Evolutionary conservation across 2,113 vertebrate species (phyloP), one percentile per base, ranked within the genome.

Genomic region (Coryphaenoides rupestris): DNA sequence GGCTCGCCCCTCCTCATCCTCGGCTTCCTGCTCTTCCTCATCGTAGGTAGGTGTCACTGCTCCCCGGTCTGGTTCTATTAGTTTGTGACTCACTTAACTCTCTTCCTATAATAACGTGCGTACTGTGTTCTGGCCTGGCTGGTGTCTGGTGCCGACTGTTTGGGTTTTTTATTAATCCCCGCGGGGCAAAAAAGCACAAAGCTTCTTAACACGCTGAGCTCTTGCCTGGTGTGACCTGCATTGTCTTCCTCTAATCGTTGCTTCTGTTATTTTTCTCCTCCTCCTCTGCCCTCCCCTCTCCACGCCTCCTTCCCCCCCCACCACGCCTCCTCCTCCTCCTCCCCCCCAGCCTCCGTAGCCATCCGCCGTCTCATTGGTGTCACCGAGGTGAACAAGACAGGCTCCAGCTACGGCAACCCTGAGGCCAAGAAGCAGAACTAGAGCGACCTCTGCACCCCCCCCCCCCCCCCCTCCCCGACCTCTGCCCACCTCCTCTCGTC

Each of bases 341-440:
- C 63, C 73, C 80, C 78, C 62, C 14, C 90, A 99, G 97, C 95
- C 76, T 98, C 95, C 73, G 86, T 99, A 74, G 96, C 94, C 60
- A 96, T 98, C 68, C 95, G 96, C 16, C 95, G 96, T 73, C 95
- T 98, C 74, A 98, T 99, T 68, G 96, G 96, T 65, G 95, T 98
- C 74, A 98, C 97, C 0, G 96, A 98, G 89, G 97, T 98, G 75
- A 96, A 96, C 64, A 97, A 96, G 74, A 92, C 91, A 49, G 97
- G 97, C 80, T 99, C 97, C 82, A 99, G 94, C 88, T 99, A 99
- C 0, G 97, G 97, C 77, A 87, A 98, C 89, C 91, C 82, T 67
- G 94, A 93, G 77, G 88, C 94, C 87, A 98, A 98, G 93, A 99
- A 98, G 87, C 90, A 93, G 85, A 93, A 97, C 52, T 98, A 91